phyloP scores from a whole-genome alignment of 1,140 invertebrate genomes.

The Acarapis woodi region DNA sequence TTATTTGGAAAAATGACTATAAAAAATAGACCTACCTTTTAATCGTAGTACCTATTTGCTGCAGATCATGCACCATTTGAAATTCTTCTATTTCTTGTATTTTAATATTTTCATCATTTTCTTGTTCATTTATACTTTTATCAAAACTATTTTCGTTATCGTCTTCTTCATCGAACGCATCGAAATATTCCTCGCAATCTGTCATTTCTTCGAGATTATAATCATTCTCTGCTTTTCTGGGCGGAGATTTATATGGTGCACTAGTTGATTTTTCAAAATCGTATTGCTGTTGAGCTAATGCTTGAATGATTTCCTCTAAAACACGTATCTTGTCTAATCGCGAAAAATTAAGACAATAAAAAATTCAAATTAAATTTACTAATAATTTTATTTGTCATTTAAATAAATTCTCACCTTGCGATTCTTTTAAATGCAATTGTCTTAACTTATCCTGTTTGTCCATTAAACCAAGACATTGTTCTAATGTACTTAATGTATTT shows the following conservation, averaged over 20 bases:
- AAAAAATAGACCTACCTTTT: no score
- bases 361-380: background rate
- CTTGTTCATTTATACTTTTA: background rate
- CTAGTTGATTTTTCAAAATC: constrained; percentile 30
- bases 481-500: constrained; percentile 20
- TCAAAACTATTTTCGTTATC: constrained; percentile 13
- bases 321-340: constrained; percentile 31
- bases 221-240: constrained; percentile 9
- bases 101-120: no score
- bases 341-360: constrained; percentile 18
- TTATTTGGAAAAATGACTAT: no score
- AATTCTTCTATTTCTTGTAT: no score
- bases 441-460: constrained; percentile 25
- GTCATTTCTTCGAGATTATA: constrained; percentile 20
- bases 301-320: constrained; percentile 32
- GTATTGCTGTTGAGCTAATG: constrained; percentile 33
- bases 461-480: constrained; percentile 22
- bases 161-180: constrained; percentile 22
- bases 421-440: no score
- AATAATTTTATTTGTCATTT: background rate
- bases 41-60: no score
- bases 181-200: constrained; percentile 34
- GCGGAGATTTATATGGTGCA: constrained; percentile 12
- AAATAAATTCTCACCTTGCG: constrained; percentile 16
- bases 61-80: no score